Evolutionary conservation across 2,113 vertebrate genomes (phyloP).

Genomic region (Macquaria ambigua): DNA sequence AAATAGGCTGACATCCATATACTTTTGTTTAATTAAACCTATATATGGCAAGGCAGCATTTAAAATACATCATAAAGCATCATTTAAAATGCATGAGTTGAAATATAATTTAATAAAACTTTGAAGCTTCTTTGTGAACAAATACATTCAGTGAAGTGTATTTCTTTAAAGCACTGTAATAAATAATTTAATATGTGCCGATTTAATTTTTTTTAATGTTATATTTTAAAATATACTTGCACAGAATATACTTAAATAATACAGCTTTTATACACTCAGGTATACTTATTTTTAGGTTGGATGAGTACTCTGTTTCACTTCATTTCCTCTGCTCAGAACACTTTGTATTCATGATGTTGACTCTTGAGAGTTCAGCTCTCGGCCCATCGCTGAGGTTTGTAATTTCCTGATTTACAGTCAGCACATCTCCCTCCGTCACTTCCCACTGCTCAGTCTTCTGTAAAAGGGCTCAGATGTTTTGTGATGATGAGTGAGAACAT

Average conservation of each 20-base stretch:
- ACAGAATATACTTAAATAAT: background rate
- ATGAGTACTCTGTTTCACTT: background rate
- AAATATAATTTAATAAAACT: background rate
- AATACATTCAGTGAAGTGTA: background rate
- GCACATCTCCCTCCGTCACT: constrained; percentile 40
- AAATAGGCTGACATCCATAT: background rate
- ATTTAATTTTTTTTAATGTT: background rate
- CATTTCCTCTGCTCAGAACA: constrained; percentile 28
- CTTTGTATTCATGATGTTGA: constrained; percentile 47
- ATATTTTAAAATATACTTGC: background rate
- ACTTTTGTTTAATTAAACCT: background rate
- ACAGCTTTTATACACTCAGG: background rate
- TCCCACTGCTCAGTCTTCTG: constrained; percentile 34
- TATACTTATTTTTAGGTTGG: background rate
- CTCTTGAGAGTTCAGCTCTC: constrained; percentile 31
- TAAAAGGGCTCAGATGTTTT: constrained; percentile 26
- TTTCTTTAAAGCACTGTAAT: background rate
- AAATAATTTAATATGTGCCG: background rate
- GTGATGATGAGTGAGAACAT: constrained; percentile 59
- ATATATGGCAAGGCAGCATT: background rate
- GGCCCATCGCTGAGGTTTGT: constrained; percentile 8
- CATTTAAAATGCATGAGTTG: background rate
- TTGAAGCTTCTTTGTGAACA: background rate
- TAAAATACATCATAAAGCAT: background rate
- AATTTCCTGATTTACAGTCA: constrained; percentile 74